A percentile compares a stretch with the other conserved stretches of the same genome.
phyloP scores from a whole-genome alignment of 2,113 vertebrate genomes.

The Phalacrocorax carbo region DNA sequence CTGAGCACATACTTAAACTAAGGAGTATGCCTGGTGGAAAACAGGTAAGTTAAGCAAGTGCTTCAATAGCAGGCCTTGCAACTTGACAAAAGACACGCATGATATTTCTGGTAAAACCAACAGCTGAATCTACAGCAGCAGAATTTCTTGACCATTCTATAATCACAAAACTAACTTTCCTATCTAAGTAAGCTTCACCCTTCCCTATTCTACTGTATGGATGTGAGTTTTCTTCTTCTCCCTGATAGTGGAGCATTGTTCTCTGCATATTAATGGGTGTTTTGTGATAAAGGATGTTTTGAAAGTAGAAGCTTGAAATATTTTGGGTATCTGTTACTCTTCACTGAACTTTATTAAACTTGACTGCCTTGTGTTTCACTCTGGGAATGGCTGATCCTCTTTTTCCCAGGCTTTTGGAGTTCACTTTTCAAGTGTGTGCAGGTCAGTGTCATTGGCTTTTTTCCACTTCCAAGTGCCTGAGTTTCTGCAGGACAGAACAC shows the following conservation, averaged over 20 bases:
- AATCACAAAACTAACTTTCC: neutral
- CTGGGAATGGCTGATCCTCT: neutral
- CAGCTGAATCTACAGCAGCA: neutral
- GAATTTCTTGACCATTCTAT: neutral
- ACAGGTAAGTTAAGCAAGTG: neutral
- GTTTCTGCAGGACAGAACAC: neutral
- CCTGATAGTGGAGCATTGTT: neutral
- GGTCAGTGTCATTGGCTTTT: neutral
- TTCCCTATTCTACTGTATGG: neutral
- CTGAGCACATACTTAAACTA: neutral
- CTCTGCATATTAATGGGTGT: neutral
- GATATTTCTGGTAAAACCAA: neutral
- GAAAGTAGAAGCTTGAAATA: neutral
- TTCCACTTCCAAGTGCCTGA: neutral
- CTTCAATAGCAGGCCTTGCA: neutral
- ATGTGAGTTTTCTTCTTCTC: neutral
- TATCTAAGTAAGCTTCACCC: neutral
- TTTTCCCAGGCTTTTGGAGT: slow-evolving; percentile 37
- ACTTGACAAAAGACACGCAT: neutral
- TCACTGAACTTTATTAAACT: neutral
- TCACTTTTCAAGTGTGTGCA: neutral
- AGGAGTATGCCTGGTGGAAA: neutral
- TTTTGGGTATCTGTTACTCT: neutral
- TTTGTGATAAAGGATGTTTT: neutral
- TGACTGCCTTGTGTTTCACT: neutral